phyloP scores from a whole-genome alignment of 2,797 vertebrate genomes.

The Leucoraja ocellata region DNA sequence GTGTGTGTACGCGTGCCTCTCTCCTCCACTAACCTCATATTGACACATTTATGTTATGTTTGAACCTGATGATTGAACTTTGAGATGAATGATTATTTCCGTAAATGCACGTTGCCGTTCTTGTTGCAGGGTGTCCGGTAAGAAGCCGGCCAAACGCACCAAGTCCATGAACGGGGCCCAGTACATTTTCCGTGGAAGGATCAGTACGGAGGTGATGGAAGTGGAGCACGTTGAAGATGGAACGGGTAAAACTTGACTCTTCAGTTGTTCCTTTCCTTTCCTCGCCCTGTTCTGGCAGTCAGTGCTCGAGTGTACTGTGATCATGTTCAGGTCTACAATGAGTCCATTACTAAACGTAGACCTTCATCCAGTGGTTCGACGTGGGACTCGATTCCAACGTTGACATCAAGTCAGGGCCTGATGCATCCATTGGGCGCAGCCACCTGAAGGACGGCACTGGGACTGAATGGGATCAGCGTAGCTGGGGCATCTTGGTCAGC shows the following conservation, averaged over 20 bases:
- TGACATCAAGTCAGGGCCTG: neutral
- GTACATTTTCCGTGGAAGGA: constrained; percentile 82
- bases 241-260: constrained; percentile 58
- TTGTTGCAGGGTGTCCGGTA: constrained; percentile 78
- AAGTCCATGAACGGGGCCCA: constrained; percentile 92
- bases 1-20: too few species aligned
- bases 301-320: neutral
- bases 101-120: constrained; percentile 43
- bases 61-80: neutral
- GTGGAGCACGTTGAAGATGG: constrained; percentile 85
- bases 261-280: neutral
- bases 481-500: too few species aligned
- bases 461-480: too few species aligned
- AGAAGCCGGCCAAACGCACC: constrained; percentile 91
- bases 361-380: neutral
- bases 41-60: neutral
- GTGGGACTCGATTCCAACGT: neutral
- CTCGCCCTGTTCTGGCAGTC: neutral
- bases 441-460: neutral
- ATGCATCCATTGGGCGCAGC: neutral
- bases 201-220: constrained; percentile 86
- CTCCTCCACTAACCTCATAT: neutral
- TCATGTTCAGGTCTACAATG: neutral
- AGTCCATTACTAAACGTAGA: neutral
- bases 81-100: neutral